phyloP scores from a whole-genome alignment of 2,797 vertebrate genomes.

The Neosilurus hyrtlii region DNA sequence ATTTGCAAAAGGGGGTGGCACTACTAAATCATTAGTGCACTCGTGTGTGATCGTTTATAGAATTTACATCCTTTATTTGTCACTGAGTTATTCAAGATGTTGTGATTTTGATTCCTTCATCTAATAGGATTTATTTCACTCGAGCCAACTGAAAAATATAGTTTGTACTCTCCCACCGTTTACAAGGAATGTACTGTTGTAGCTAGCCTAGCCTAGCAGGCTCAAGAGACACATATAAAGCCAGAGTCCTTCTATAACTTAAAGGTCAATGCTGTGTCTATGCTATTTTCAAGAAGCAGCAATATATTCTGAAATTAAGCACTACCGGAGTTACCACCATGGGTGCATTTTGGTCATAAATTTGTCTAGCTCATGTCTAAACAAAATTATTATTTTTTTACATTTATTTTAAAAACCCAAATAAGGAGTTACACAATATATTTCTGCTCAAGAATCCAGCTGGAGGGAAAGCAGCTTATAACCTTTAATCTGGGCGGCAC shows the following conservation, averaged over 20 bases:
- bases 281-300: neutral
- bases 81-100: neutral
- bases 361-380: neutral
- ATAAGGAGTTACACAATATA: neutral
- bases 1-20: neutral
- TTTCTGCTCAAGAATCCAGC: neutral
- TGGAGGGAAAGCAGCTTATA: neutral
- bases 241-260: neutral
- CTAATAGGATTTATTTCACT: neutral
- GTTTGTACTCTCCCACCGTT: neutral
- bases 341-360: neutral
- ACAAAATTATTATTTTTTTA: neutral
- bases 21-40: conserved; percentile 9
- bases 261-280: neutral
- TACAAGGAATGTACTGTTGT: neutral
- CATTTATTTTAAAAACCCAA: neutral
- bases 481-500: too few relatives aligned
- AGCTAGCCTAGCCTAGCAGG: neutral
- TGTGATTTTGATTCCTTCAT: neutral
- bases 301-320: neutral
- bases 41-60: neutral
- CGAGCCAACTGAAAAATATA: neutral
- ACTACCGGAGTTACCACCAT: neutral
- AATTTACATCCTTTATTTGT: neutral
- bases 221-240: neutral